Evolutionary conservation across 2,113 vertebrate species (phyloP).

Genomic region (Callorhinus ursinus): DNA sequence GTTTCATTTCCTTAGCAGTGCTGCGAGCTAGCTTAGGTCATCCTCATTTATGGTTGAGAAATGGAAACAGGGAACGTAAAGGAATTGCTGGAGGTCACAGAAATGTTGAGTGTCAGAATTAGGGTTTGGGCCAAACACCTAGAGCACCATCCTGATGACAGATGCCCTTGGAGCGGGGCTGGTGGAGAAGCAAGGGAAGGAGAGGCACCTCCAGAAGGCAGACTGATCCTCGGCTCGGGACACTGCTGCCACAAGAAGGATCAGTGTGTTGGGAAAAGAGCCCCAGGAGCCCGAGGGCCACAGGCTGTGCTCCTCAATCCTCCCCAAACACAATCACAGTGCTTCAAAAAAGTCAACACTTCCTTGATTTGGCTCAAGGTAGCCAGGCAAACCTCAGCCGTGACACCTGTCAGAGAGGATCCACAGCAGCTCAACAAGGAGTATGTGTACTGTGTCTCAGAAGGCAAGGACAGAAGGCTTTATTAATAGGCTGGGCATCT

Average conservation of each 20-base stretch:
- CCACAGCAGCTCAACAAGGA: not conserved
- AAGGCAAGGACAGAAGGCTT: not conserved
- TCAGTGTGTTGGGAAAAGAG: not conserved
- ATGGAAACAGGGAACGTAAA: not conserved
- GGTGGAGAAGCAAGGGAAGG: not conserved
- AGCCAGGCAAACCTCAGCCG: not conserved
- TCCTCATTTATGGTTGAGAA: not conserved
- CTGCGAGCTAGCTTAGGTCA: not conserved
- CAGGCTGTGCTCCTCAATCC: not conserved
- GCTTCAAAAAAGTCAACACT: not conserved
- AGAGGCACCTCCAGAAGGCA: not conserved
- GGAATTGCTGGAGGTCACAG: not conserved
- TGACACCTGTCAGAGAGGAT: not conserved
- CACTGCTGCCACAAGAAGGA: not conserved
- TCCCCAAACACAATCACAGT: not conserved
- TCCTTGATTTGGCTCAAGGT: not conserved
- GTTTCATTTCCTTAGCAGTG: not conserved
- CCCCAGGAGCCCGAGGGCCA: rapidly evolving
- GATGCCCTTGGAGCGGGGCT: not conserved
- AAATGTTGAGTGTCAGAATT: not conserved
- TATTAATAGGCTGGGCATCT: not conserved
- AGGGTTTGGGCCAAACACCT: not conserved
- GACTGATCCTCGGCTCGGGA: too few relatives aligned
- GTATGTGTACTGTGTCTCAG: not conserved
- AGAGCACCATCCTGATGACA: not conserved